Percentiles rank a stretch among this genome's conserved stretches.
phyloP scores from a whole-genome alignment of 2,888 invertebrate species.

The Eretmocerus hayati region DNA sequence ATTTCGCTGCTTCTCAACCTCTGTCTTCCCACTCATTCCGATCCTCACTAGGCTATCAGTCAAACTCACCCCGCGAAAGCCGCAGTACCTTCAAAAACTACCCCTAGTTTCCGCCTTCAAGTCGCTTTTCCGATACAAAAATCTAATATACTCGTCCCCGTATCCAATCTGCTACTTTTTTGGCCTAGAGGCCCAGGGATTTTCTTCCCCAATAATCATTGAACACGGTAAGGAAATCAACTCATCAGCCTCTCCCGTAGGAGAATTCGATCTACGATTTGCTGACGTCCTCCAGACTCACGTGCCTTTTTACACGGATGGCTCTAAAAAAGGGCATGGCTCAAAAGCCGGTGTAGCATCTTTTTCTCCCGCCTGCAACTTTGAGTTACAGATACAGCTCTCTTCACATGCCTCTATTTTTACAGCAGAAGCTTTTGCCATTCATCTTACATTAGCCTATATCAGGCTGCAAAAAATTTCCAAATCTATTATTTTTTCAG shows the following conservation, averaged over 20 bases:
- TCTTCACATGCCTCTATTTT: conserved; percentile 13
- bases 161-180: not conserved
- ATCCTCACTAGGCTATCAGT: not conserved
- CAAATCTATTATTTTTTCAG: not conserved
- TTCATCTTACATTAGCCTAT: not conserved
- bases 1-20: not conserved
- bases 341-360: conserved; percentile 8
- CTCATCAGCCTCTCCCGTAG: not conserved
- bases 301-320: conserved; percentile 17
- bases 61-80: not conserved
- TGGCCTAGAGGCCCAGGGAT: not conserved
- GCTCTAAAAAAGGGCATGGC: conserved; percentile 6
- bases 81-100: not conserved
- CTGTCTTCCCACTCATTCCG: not conserved
- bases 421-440: conserved; percentile 10
- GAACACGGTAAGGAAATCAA: not conserved
- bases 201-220: not conserved
- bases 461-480: not conserved
- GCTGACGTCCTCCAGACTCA: not conserved
- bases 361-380: conserved; percentile 2
- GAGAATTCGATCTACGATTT: not conserved
- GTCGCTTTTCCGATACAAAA: not conserved
- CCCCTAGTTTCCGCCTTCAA: not conserved
- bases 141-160: not conserved
- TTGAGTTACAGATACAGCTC: conserved; percentile 3